Evolutionary conservation across 2,113 vertebrate species (phyloP), one percentile per base, ranked within the genome.

Genomic region (Rafetus swinhoei): DNA sequence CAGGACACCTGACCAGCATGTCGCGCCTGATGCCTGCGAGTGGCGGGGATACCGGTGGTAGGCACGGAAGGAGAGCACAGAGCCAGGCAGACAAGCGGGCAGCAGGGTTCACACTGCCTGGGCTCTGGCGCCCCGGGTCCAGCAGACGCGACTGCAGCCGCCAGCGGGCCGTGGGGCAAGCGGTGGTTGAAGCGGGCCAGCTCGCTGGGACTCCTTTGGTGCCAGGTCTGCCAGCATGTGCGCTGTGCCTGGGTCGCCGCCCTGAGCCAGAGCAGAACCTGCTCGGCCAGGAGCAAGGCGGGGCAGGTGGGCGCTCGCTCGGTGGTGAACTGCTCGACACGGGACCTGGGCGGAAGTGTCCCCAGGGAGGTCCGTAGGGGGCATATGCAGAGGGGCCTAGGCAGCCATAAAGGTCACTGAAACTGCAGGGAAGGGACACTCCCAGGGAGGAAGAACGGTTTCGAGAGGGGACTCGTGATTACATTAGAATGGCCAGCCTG

Each of bases 21-120:
- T n/a, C n/a, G n/a, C n/a, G n/a, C n/a, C 76, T 2, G 4, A 24
- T 2, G 0, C 4, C 10, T 6, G 11, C 0, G 0, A 82, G 27
- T 57, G 3, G 87, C 92, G 80, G 86, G 0, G 6, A 12, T 39
- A 2, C 82, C 7, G 6, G 79, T 27, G 65, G 35, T 9, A 13
- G 85, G 60, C 18, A 1, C 4, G 2, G 79, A 50, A 16, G 27
- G 45, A 2, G 55, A 27, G 45, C 16, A 60, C 0, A 6, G 1
- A 32, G 22, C 13, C n/a, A 55, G 7, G 77, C 14, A 7, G 50
- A 18, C 27, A 60, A 3, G 62, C 10, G 3, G 35, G 13, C 19
- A 55, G 39, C 0, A 2, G 29, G 65, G 53, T 15, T 52, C 21
- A 25, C 14, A 22, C 77, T 13, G 24, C 60, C 18, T 6, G 1